Evolutionary conservation across 1,140 invertebrate genomes (phyloP), one percentile per base, ranked within the genome.

Genomic region (Anoplolepis gracilipes): DNA sequence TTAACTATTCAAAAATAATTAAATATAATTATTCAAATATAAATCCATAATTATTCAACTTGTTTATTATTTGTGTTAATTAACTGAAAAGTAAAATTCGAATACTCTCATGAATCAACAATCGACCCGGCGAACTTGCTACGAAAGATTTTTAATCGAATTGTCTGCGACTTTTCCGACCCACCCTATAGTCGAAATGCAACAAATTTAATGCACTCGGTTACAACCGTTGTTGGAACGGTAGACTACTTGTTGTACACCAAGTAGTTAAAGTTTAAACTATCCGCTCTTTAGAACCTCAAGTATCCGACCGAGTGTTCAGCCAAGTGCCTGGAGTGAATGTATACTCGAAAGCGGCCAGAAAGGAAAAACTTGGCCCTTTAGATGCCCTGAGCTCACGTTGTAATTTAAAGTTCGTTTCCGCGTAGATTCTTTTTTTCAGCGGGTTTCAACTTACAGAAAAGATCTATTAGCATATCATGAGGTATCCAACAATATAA

Each of bases 211-310:
- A 87, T 85, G 46, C 64, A 70, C 55, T 78, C 64, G 84, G 33
- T 55, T 75, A 86, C 59, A 85, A 28, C 49, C 36, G 39, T 76
- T 46, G 49, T 36, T 39, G 19, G 84, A 30, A 39, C 62, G 42
- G 62, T 53, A 28, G 59, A 25, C 84, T 87, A 86, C 86, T 86
- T 72, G 84, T 86, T 72, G 84, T 86, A 87, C n/a, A 86, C 36
- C 59, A n/a, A 30, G 84, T 85, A 87, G 46, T 22, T 84, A n/a
- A 62, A 86, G 75, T 78, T 87, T 85, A 79, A 87, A 81, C 86
- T 79, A 87, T 86, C 65, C 59, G 67, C 84, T 87, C 82, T 84
- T 85, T 87, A 76, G 65, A 85, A 64, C 33, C 49, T 87, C 75
- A 55, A 87, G 86, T 79, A 62, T 30, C 73, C 42, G 28, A 67